A percentile compares a stretch with the other conserved stretches of the same genome.
These are phyloP conservation scores for Vannuccia rotundouncinata DNA, from an alignment of 2,888 invertebrate species.

Conservation along the genomic window DNA sequence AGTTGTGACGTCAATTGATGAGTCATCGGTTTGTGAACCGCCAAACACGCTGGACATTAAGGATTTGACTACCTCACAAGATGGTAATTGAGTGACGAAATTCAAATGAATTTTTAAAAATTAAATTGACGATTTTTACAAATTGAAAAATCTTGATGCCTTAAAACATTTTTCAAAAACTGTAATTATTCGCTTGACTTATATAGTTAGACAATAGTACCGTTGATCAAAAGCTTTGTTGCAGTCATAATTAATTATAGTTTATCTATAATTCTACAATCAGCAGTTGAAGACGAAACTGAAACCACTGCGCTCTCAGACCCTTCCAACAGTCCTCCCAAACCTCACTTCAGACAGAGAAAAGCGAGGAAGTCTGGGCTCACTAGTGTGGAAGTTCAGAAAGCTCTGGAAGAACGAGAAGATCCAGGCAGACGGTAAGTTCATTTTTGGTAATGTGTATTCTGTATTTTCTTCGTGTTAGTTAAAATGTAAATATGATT, in stretches of 20 bases:
- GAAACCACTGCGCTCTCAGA: background rate
- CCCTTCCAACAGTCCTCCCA: background rate
- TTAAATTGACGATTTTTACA: no score
- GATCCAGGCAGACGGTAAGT: slow-evolving; percentile 42
- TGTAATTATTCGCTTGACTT: no score
- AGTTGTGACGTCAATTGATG: background rate
- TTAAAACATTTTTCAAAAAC: no score
- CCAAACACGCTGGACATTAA: background rate
- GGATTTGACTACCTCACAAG: background rate
- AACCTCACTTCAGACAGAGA: slow-evolving; percentile 44
- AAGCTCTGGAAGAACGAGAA: slow-evolving; percentile 49
- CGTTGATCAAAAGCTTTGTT: no score
- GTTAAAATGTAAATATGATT: no score
- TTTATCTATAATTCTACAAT: no score
- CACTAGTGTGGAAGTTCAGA: slow-evolving; percentile 54
- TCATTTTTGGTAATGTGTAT: slow-evolving; percentile 37
- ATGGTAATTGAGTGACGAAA: background rate
- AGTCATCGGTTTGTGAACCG: background rate
- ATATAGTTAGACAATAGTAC: no score
- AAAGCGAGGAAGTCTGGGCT: slow-evolving; percentile 53
- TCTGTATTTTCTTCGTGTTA: no score
- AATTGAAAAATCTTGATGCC: no score
- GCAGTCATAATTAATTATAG: no score
- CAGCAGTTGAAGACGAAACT: background rate
- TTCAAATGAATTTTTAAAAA: no score